A percentile compares a stretch with the other conserved stretches of the same genome.
These are phyloP conservation scores for Helicolenus hilgendorfi DNA, from an alignment of 2,797 vertebrate genomes.

Conservation along the genomic window DNA sequence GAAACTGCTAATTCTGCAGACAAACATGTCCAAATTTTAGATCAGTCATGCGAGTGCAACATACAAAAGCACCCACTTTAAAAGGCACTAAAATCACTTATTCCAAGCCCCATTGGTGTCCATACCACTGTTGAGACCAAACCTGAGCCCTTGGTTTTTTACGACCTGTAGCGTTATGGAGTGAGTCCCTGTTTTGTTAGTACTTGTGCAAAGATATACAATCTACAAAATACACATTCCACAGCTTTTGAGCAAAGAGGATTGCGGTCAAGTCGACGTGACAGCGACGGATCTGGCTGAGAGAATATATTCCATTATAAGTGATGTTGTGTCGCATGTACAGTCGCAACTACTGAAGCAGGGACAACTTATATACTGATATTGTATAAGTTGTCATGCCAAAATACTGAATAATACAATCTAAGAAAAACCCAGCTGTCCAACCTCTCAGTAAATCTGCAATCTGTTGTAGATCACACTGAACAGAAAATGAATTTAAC, in stretches of 20 bases:
- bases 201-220: no score
- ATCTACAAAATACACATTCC: no score
- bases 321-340: background rate
- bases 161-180: no score
- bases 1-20: no score
- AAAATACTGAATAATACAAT: background rate
- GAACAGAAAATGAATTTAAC: background rate
- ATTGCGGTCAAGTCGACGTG: background rate
- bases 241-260: background rate
- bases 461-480: background rate
- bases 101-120: no score
- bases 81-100: no score
- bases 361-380: background rate
- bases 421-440: background rate
- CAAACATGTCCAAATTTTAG: no score
- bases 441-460: background rate
- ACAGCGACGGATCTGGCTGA: background rate
- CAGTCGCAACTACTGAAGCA: background rate
- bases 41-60: no score
- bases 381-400: background rate
- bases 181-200: no score
- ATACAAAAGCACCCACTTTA: no score
- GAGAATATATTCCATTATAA: background rate
- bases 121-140: no score
- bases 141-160: no score